A percentile compares a stretch with the other conserved stretches of the same genome.
Evolutionary conservation across 1,140 invertebrate species (phyloP).

Genomic region (Heliconius nattereri): DNA sequence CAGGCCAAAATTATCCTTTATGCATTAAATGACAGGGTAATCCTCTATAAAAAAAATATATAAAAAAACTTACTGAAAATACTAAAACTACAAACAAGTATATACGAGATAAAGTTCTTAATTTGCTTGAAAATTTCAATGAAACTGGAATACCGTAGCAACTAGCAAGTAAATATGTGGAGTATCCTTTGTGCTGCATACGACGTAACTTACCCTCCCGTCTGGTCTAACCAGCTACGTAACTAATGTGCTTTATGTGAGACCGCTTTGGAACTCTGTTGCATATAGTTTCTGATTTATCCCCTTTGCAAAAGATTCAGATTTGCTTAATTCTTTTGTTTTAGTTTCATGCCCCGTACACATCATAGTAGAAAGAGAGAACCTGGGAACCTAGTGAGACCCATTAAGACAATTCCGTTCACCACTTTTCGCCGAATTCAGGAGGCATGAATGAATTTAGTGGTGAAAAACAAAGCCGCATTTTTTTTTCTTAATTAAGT

Average conservation of each 20-base stretch:
- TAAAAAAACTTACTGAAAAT: not conserved
- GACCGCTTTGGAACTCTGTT: not conserved
- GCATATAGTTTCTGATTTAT: not conserved
- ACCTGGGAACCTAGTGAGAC: no score
- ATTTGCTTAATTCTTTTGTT: not conserved
- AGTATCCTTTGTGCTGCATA: slow-evolving; percentile 5
- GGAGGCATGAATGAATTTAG: no score
- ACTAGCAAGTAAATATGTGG: not conserved
- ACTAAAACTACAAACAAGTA: not conserved
- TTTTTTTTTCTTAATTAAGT: no score
- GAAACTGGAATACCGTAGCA: not conserved
- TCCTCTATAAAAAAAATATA: no score
- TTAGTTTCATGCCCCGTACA: no score
- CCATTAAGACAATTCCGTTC: no score
- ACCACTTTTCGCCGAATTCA: no score
- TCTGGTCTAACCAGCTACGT: not conserved
- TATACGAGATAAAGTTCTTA: not conserved
- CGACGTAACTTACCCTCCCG: not conserved
- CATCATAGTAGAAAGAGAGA: no score
- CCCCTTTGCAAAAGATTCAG: not conserved
- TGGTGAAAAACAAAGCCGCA: no score
- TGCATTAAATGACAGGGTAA: no score
- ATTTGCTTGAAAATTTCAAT: not conserved
- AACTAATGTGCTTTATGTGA: not conserved
- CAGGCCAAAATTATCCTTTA: no score